A percentile compares a stretch with the other conserved stretches of the same genome.
Evolutionary conservation across 2,888 invertebrate genomes (phyloP).

Genomic region (Zaprionus obscuricornis): DNA sequence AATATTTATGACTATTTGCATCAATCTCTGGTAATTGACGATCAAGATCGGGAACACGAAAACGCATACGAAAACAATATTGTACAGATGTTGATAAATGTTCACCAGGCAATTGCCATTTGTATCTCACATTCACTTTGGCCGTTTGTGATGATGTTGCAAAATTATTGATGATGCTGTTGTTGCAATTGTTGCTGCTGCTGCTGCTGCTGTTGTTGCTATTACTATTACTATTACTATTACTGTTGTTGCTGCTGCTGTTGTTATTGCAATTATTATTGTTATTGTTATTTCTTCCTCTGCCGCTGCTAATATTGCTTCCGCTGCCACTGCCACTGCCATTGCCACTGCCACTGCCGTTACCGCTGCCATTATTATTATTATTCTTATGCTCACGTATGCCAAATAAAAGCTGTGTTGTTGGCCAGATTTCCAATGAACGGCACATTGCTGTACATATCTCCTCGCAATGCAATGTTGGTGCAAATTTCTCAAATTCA

Average conservation of each 20-base stretch:
- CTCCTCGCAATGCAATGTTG: slow-evolving; percentile 86
- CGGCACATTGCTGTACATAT: slow-evolving; percentile 89
- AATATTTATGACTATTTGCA: slow-evolving; percentile 91
- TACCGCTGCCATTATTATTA: no score
- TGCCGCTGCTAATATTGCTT: no score
- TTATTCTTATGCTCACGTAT: slow-evolving; percentile 85
- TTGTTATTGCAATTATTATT: no score
- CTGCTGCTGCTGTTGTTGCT: no score
- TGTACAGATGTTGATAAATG: slow-evolving; percentile 84
- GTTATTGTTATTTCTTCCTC: no score
- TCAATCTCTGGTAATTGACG: slow-evolving; percentile 85
- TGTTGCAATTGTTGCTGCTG: no score
- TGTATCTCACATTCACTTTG: slow-evolving; percentile 57
- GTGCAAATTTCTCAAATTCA: slow-evolving; percentile 68
- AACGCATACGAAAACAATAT: slow-evolving; percentile 91
- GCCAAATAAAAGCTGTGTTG: slow-evolving; percentile 91
- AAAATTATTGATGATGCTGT: no score
- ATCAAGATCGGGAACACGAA: slow-evolving; percentile 86
- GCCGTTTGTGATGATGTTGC: no score
- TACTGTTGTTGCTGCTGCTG: no score
- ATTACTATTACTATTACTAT: no score
- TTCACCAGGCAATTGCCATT: slow-evolving; percentile 88
- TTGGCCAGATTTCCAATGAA: slow-evolving; percentile 89
- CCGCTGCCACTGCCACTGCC: no score
- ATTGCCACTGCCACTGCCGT: no score